Conservation (phyloP, 2,888 invertebrate genomes). For the Yponomeuta malinellus region DNA sequence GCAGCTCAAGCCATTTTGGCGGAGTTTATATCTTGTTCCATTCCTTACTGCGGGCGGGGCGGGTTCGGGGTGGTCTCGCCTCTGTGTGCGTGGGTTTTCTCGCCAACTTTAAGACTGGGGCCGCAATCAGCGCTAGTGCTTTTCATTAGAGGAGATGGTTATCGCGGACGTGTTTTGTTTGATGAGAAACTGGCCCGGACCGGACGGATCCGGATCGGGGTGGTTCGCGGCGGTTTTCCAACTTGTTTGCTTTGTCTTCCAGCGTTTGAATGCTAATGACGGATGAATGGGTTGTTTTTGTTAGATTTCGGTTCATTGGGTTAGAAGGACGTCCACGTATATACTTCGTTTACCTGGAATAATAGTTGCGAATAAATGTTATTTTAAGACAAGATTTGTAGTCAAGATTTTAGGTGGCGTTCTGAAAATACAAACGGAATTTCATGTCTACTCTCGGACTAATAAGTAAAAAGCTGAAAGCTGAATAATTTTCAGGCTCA, state of each 20-base stretch:
- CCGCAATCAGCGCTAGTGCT: constrained; percentile 68
- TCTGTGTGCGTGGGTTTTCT: constrained; percentile 49
- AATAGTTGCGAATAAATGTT: background rate
- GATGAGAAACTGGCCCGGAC: constrained; percentile 35
- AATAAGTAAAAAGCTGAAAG: background rate
- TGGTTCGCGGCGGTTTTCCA: background rate
- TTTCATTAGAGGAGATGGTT: constrained; percentile 71
- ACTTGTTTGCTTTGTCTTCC: constrained; percentile 33
- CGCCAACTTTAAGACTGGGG: constrained; percentile 67
- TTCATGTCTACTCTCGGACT: background rate
- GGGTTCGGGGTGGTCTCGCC: constrained; percentile 27
- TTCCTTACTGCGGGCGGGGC: constrained; percentile 47
- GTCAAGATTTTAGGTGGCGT: background rate
- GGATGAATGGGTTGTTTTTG: constrained; percentile 11
- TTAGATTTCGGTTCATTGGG: constrained; percentile 9
- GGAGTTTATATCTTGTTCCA: constrained; percentile 47
- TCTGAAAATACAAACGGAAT: background rate
- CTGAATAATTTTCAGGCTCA: constrained; percentile 14
- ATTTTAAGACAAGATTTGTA: background rate
- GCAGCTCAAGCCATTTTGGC: constrained; percentile 35
- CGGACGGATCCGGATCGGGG: background rate
- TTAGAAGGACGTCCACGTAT: background rate
- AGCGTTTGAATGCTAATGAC: constrained; percentile 23
- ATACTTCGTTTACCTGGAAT: background rate
- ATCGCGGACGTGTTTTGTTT: constrained; percentile 61